Evolutionary conservation across 2,888 invertebrate species (phyloP), one percentile per base, ranked within the genome.

Genomic region (Cataglyphis cursor): DNA sequence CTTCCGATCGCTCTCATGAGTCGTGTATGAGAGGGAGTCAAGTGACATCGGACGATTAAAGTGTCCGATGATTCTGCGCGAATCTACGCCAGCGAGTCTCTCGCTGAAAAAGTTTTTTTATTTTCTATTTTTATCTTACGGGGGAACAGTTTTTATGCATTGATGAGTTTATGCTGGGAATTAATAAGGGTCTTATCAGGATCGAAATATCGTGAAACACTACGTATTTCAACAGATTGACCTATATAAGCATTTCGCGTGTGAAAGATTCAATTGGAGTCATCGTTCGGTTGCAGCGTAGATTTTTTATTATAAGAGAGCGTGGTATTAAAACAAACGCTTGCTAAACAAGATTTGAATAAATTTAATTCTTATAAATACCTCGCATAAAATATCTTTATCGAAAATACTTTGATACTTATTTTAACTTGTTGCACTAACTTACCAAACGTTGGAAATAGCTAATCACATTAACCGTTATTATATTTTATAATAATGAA

Each of bases 1-100:
- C 90, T 84, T 75, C 82, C 78, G 87, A 87, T 85, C 85, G 89
- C 78, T 86, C 86, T 83, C 85, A 64, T 74, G 84, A 83, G 81
- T 70, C 81, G 70, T 66, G 75, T 84, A 72, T 70, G 81, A 72
- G 75, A 70, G 81, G 74, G 59, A 83, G 35, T 68, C 72, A 85
- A 85, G 88, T 85, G 83, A 83, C 68, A 88, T 83, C 85, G 81
- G 84, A 51, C 85, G 88, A 84, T 82, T 89, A 84, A 84, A 90
- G 82, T 75, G 82, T 78, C 82, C 82, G 81, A 80, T 84, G 81
- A 85, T 78, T 81, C 82, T 31, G 28, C 28, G 24, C 24, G 38
- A 61, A 66, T 44, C 51, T 51, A 48, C 62, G 24, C 24, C 48
- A n/a, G 8, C 6, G 35, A 35, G 35, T 51, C 12, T 38, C 8